Evolutionary conservation across 1,140 invertebrate genomes (phyloP).

Genomic region (Cotesia vestalis): DNA sequence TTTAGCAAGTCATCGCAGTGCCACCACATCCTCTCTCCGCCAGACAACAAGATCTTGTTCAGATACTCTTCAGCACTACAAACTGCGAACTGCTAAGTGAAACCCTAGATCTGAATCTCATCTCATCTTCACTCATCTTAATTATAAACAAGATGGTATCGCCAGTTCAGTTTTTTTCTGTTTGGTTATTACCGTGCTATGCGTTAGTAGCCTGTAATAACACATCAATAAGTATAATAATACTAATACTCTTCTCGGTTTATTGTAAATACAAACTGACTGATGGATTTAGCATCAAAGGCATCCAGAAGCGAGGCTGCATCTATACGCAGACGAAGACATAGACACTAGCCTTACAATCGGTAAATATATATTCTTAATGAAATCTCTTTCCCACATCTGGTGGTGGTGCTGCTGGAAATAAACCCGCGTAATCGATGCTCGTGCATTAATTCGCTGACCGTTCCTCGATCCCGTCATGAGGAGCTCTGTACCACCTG

Average conservation of each 20-base stretch:
- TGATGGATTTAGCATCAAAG: constrained; percentile 9
- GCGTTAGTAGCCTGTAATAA: too few relatives aligned
- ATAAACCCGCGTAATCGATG: constrained; percentile 58
- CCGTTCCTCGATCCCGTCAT: constrained; percentile 51
- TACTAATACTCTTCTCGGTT: too few relatives aligned
- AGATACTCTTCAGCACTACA: constrained; percentile 18
- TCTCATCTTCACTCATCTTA: not conserved
- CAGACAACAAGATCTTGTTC: constrained; percentile 21
- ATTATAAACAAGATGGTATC: too few relatives aligned
- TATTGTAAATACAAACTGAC: constrained; percentile 8
- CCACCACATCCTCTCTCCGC: constrained; percentile 18
- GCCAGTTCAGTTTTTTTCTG: too few relatives aligned
- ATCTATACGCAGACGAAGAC: not conserved
- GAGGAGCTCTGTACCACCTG: constrained; percentile 44
- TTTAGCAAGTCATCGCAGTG: constrained; percentile 24
- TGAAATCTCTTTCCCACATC: constrained; percentile 24
- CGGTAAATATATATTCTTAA: constrained; percentile 8
- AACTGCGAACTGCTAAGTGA: not conserved
- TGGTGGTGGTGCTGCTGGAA: not conserved
- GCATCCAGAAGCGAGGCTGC: not conserved
- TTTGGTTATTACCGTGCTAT: too few relatives aligned
- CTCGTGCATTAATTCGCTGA: constrained; percentile 60
- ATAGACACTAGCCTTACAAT: not conserved
- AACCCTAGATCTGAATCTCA: not conserved
- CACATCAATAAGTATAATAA: too few relatives aligned